Conservation (phyloP, 1,140 invertebrate genomes). For the Hypsibius dujardini region DNA sequence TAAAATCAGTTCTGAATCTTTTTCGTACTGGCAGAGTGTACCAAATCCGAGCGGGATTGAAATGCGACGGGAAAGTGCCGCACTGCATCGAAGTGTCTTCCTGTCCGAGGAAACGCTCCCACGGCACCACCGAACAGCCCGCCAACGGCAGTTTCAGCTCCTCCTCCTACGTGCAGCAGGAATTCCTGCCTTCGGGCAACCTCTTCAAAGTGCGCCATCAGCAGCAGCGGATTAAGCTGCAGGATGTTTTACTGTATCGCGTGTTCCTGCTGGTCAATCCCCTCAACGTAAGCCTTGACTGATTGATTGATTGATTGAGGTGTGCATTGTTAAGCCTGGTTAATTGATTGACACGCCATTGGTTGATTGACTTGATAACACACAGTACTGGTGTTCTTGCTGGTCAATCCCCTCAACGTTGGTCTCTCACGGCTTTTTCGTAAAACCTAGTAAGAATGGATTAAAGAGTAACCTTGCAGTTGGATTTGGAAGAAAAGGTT, state of each 20-base stretch:
- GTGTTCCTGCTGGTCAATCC: constrained; percentile 5
- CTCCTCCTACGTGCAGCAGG: not conserved
- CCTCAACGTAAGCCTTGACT: not conserved
- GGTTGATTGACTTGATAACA: no score
- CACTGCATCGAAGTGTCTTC: constrained; percentile 5
- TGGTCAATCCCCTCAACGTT: no score
- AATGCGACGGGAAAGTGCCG: constrained; percentile 8
- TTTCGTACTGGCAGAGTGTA: no score
- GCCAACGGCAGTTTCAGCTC: not conserved
- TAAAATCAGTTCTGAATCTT: no score
- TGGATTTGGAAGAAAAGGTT: no score
- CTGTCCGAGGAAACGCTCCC: not conserved
- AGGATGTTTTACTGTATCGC: not conserved
- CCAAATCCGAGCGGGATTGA: not conserved
- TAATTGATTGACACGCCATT: no score
- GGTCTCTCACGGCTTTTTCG: no score
- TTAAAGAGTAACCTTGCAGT: no score
- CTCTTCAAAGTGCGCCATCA: not conserved
- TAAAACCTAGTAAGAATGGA: no score
- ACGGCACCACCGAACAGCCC: not conserved
- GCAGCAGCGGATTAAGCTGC: not conserved
- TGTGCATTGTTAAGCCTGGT: no score
- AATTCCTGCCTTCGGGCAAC: not conserved
- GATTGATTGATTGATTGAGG: no score
- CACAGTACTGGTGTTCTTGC: no score